Base-by-base conservation (phyloP, 2,797 vertebrate species). In the Lepidocolaptes lacrymiger region DNA sequence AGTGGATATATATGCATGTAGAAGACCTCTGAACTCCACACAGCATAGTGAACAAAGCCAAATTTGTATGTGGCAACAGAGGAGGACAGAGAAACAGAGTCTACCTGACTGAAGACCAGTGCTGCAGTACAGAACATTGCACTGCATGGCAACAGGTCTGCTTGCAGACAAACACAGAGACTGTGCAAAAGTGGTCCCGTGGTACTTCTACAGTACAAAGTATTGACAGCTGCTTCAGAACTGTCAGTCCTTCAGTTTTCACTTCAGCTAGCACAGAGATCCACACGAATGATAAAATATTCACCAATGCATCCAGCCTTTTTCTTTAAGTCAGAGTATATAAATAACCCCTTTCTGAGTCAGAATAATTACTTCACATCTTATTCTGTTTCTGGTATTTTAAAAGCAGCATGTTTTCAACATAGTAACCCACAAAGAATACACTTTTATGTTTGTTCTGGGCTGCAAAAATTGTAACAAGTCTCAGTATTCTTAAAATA, bases 71-170 rank as follows among this genome's bases (percentile, higher is more conserved):
- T 44, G 43, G 51, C 81, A 81, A 54, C 1, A 58, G 44, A 77
- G 68, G 52, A 75, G 72, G 39, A 30, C 24, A 77, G 59, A 84
- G 51, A 6, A 11, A 46, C 34, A 46, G 56, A 32, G 36, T 32
- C 46, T 52, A 12, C 28, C 44, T 55, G 62, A 75, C 24, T 15
- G 39, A 67, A 91, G 76, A 69, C 22, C 68, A 83, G 4, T 19
- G n/a, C 39, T 49, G 43, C 48, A 56, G 64, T 1, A 22, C 30
- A 44, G 58, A 79, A 17, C 16, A 24, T 0, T 15, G 54, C 2
- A 3, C 36, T 56, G n/a, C n/a, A 20, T 1, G 23, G 51, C 0
- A 0, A 66, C 39, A 26, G 0, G 16, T 46, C 4, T 61, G 51
- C 92, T 41, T 48, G 74, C 64, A 91, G 67, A 63, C 7, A 82